Base-by-base conservation (phyloP, 37 sponge, comb jelly and placozoan genomes). In the Diacarnus erythraeanus region DNA sequence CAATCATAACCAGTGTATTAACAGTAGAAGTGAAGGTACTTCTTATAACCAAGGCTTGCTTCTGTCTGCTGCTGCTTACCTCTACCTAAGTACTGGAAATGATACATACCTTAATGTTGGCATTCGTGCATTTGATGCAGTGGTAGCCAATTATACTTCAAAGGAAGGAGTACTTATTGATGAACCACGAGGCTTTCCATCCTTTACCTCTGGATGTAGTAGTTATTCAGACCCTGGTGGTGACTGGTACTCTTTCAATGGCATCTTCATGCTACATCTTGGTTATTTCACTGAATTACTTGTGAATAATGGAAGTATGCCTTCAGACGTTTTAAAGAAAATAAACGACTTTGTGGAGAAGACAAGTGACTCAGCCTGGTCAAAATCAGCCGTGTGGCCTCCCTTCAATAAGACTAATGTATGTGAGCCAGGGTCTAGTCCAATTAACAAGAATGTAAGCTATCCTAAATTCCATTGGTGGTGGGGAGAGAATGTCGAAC, bases 11-110 rank as follows among this genome's bases (percentile, higher is more conserved):
- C n/a, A 44, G 27, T 78, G 79, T 42, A 5, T 39, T 9, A 65
- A 65, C 42, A 43, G 54, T 17, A 59, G 21, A 5, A 64, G 66
- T 17, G 2, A 58, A 2, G 84, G 84, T 23, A 84, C 75, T 42
- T 76, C 84, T 12, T 84, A 84, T 44, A 84, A 84, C 42, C 84
- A 84, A 36, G 84, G 84, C 3, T n/a, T 84, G 10, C 71, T 84
- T 22, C 10, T 84, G 57, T 76, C 77, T 41, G 18, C 51, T 27
- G 38, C 84, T 23, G 84, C 84, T 26, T 75, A 64, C 34, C 59
- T 84, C 27, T 84, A 84, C 71, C 72, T n/a, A 3, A 22, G 42
- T 3, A 84, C 84, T 22, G 84, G 77, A 38, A 65, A 84, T 12
- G 4, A 84, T 57, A 69, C 51, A 18, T 84, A 76, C 72, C 70